Base-by-base conservation (phyloP, 2,888 invertebrate species). In the Agriotes lineatus region DNA sequence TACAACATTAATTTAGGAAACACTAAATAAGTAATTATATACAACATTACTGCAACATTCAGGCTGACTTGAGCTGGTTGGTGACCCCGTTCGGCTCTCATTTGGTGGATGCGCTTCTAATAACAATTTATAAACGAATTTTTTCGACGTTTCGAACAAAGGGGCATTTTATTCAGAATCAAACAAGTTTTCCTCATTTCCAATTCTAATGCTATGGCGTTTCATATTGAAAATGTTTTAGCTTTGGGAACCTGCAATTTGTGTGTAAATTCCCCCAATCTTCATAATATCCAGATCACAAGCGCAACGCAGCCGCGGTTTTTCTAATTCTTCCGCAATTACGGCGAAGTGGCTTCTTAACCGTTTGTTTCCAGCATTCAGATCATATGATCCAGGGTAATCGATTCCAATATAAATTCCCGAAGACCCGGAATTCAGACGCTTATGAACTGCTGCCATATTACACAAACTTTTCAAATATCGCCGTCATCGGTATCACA, bases 321-420 rank as follows among this genome's bases (percentile, higher is more conserved):
- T 16, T 10, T n/a, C 5, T 35, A 35, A 10, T 10, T 35, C n/a
- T 42, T 42, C 19, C 20, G 48, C 12, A 48, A 48, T 48, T 48
- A 22, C 19, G 22, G 1, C 22, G 19, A 39, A n/a, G n/a, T 6
- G 39, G 4, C 39, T 14, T 14, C 14, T 39, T 39, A 37, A 64
- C 54, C 45, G 56, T 56, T 20, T 65, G 58, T 59, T 64, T 59
- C 22, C 33, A 12, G 20, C 30, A 50, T 61, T 67, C 65, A 30
- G 20, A 42, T 58, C 58, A 58, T 58, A 58, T 65, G 22, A 60
- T 58, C 56, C 35, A 33, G 33, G 50, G 54, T 76, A 77, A 79
- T 78, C 79, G 80, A 80, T 80, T 77, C 75, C 79, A 82, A 82
- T 82, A 81, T 82, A 81, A 82, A 82, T 81, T 81, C 80, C 78